Evolutionary conservation across 1,140 invertebrate genomes (phyloP).

Genomic region (Dendroctonus ponderosae): DNA sequence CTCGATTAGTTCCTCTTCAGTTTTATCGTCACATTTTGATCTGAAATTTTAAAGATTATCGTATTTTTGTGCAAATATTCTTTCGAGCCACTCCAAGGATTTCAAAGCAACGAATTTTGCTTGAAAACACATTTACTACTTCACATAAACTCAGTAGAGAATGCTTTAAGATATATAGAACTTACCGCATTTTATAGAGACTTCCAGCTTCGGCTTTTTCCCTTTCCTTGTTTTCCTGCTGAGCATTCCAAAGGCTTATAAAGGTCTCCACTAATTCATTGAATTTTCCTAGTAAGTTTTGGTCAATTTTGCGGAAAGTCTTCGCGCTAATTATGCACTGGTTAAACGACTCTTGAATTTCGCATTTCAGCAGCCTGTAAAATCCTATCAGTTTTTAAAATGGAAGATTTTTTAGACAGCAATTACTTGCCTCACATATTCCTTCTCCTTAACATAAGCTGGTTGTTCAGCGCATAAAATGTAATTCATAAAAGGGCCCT

Average conservation of each 20-base stretch:
- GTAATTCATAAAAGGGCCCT: conserved; percentile 44
- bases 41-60: conserved; percentile 43
- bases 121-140: too few relatives aligned
- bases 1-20: conserved; percentile 73
- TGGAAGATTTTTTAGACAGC: conserved; percentile 14
- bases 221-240: conserved; percentile 66
- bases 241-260: conserved; percentile 71
- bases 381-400: conserved; percentile 11
- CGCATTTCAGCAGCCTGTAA: conserved; percentile 64
- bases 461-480: conserved; percentile 35
- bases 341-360: conserved; percentile 65
- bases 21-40: conserved; percentile 60
- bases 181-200: conserved; percentile 75
- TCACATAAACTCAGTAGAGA: too few relatives aligned
- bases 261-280: conserved; percentile 60
- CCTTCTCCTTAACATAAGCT: conserved; percentile 36
- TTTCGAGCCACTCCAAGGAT: neutral
- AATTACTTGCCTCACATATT: conserved; percentile 46
- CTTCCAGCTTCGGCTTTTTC: conserved; percentile 74
- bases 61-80: neutral
- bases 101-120: too few relatives aligned
- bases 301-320: conserved; percentile 48
- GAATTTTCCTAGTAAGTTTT: conserved; percentile 54
- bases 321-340: conserved; percentile 52
- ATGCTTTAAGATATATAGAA: too few relatives aligned